Evolutionary conservation across 2,888 invertebrate species (phyloP), one percentile per base, ranked within the genome.

Genomic region (Lasioglossum marginatum): DNA sequence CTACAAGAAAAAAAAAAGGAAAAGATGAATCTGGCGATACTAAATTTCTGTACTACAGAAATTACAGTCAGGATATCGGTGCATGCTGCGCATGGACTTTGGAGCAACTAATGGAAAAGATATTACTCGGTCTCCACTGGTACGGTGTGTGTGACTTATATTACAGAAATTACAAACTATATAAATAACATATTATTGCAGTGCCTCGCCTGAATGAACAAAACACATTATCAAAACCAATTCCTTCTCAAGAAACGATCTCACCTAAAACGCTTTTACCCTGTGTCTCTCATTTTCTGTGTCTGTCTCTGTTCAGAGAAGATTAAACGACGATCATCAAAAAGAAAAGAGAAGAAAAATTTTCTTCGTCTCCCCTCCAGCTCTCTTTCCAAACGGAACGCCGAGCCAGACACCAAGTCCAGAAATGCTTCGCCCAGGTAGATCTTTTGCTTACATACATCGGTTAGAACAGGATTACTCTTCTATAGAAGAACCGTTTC

Each of bases 351-450:
- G 2, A 40, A 43, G 2, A 63, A 23, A 34, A 23, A 34, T 68
- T 23, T 5, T 23, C 37, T 16, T 66, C 12, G 4, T 6, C 16
- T 52, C 6, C 31, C 14, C 37, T 60, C 14, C 16, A 71, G 10
- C 31, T 43, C 31, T 43, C 23, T 19, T 19, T 43, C 6, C 16
- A 34, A 78, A 48, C 23, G 77, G 34, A 85, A 85, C 85, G 85
- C 85, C 80, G 85, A 85, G 85, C 85, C 85, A 80, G n/a, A 77
- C 66, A 77, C 71, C 40, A 66, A 73, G 66, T 27, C 23, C 31
- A 43, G 34, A 68, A 70, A 34, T 43, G 52, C 75, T 60, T 52
- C 37, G 66, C 31, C 37, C 75, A 57, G 34, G 43, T 37, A 60
- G 48, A 83, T 48, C 10, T 78, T 75, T 77, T 43, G 14, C 34